phyloP scores from a whole-genome alignment of 2,888 invertebrate genomes.

The Asteroscopus sphinx region DNA sequence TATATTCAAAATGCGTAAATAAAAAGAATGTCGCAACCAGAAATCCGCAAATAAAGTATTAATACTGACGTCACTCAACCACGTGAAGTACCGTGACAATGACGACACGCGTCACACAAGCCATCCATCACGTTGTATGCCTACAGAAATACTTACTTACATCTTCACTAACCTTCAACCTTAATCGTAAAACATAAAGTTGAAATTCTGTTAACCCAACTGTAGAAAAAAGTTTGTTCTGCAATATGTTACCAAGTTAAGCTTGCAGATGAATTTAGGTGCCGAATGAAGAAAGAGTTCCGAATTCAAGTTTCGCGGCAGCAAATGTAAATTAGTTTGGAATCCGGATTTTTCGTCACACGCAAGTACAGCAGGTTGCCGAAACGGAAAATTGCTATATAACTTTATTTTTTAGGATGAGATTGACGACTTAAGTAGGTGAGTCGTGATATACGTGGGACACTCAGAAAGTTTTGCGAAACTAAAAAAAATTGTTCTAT shows the following conservation, averaged over 20 bases:
- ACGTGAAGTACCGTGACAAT: conserved; percentile 79
- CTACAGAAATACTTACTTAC: conserved; percentile 67
- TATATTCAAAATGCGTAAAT: conserved; percentile 40
- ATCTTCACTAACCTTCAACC: conserved; percentile 35
- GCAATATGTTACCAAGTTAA: conserved; percentile 66
- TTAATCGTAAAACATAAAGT: conserved; percentile 42
- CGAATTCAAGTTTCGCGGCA: conserved; percentile 19
- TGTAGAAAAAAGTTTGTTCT: conserved; percentile 40
- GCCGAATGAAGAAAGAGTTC: conserved; percentile 21
- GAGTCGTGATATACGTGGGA: conserved; percentile 72
- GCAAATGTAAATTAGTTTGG: conserved; percentile 50
- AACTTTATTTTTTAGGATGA: conserved; percentile 86
- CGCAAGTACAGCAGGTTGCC: conserved; percentile 76
- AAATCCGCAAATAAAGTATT: conserved; percentile 70
- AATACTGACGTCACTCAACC: conserved; percentile 75
- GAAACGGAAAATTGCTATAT: conserved; percentile 87
- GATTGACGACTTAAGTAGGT: conserved; percentile 84
- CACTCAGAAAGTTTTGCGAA: no score
- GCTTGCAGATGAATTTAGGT: conserved; percentile 40
- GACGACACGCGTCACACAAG: conserved; percentile 81
- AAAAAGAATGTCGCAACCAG: conserved; percentile 54
- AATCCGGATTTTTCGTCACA: conserved; percentile 77
- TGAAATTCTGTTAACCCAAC: conserved; percentile 38
- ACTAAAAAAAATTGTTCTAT: no score
- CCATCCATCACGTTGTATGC: conserved; percentile 84